phyloP scores from a whole-genome alignment of 2,888 invertebrate genomes.

The Cryptocheilus praepositus region DNA sequence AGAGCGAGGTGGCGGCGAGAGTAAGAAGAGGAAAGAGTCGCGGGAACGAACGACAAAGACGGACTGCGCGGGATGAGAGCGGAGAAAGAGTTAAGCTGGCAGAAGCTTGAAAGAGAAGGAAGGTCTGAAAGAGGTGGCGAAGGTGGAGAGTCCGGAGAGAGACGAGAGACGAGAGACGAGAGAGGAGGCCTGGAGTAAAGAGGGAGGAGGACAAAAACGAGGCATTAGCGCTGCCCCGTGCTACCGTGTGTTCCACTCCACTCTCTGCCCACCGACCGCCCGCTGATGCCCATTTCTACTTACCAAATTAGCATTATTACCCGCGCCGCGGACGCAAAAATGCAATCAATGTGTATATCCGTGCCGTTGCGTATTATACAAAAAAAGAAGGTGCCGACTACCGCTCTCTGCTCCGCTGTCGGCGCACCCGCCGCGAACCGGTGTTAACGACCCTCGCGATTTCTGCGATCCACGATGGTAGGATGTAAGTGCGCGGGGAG shows the following conservation, averaged over 20 bases:
- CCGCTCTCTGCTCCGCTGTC: slow-evolving; percentile 35
- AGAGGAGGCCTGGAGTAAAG: neutral
- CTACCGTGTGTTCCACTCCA: slow-evolving; percentile 56
- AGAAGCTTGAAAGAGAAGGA: no score
- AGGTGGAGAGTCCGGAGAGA: slow-evolving; percentile 7
- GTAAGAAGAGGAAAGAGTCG: slow-evolving; percentile 24
- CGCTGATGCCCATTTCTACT: slow-evolving; percentile 70
- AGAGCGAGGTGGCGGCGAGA: slow-evolving; percentile 26
- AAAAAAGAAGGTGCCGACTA: slow-evolving; percentile 52
- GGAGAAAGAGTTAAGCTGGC: neutral
- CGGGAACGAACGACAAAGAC: no score
- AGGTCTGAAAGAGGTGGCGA: slow-evolving; percentile 22
- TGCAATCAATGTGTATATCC: slow-evolving; percentile 67
- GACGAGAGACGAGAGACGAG: no score
- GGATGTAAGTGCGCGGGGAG: neutral
- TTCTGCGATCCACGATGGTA: slow-evolving; percentile 33
- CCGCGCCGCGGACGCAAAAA: slow-evolving; percentile 62
- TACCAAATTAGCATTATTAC: slow-evolving; percentile 72
- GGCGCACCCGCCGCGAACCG: slow-evolving; percentile 50
- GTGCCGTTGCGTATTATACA: slow-evolving; percentile 30
- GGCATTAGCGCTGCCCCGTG: slow-evolving; percentile 65
- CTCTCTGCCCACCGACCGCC: slow-evolving; percentile 57
- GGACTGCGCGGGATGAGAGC: slow-evolving; percentile 15
- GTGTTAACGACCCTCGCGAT: slow-evolving; percentile 60
- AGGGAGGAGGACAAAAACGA: slow-evolving; percentile 49